phyloP scores from a whole-genome alignment of 2,797 vertebrate genomes.

The Enteromius anoplus region DNA sequence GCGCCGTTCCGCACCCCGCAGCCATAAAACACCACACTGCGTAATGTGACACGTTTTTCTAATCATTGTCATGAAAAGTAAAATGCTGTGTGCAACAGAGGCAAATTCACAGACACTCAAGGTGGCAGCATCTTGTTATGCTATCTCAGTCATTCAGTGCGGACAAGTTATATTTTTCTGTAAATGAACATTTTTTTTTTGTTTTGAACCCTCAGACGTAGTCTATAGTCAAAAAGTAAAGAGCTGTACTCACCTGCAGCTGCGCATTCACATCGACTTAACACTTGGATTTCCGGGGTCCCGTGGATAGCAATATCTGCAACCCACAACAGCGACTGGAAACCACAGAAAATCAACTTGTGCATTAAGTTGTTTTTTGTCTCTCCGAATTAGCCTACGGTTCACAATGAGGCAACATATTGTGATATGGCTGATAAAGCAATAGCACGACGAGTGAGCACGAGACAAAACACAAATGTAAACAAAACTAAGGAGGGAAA shows the following conservation, averaged over 20 bases:
- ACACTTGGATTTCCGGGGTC: slow-evolving; percentile 65
- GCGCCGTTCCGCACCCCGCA: slow-evolving; percentile 35
- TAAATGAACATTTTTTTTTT: slow-evolving; percentile 12
- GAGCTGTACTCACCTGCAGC: slow-evolving; percentile 69
- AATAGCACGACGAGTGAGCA: not conserved
- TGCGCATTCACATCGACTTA: slow-evolving; percentile 61
- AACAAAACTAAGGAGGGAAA: slow-evolving; percentile 32
- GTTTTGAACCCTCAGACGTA: slow-evolving; percentile 5
- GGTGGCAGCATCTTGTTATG: not conserved
- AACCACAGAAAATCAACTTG: slow-evolving; percentile 63
- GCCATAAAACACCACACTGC: slow-evolving; percentile 44
- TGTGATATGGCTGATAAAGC: slow-evolving; percentile 1
- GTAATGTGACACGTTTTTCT: slow-evolving; percentile 48
- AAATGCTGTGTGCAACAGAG: slow-evolving; percentile 23
- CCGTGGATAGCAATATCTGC: slow-evolving; percentile 64
- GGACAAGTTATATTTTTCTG: slow-evolving; percentile 7
- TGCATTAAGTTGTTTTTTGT: slow-evolving; percentile 59
- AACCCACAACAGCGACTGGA: slow-evolving; percentile 59
- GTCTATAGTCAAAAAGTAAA: slow-evolving; percentile 44
- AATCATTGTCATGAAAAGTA: slow-evolving; percentile 41
- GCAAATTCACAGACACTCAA: slow-evolving; percentile 18
- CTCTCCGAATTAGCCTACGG: slow-evolving; percentile 60
- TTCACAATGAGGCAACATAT: slow-evolving; percentile 29
- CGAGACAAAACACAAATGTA: slow-evolving; percentile 6
- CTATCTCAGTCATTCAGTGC: not conserved